Percentiles rank a stretch among this genome's conserved stretches.
Conservation (phyloP, 2,888 invertebrate species). For the Agrotis segetum region DNA sequence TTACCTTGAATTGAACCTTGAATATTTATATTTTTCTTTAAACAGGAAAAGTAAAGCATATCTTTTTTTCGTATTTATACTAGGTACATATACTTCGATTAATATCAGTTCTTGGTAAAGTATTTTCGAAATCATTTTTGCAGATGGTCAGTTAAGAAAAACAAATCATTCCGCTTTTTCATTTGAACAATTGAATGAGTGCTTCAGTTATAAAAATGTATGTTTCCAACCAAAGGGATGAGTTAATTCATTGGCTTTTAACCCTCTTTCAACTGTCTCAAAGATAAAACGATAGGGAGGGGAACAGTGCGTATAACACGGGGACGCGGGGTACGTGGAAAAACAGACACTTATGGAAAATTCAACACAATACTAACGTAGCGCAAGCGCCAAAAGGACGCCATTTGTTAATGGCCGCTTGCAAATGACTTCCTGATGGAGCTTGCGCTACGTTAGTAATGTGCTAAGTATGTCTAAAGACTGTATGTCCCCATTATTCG, state of each 20-base stretch:
- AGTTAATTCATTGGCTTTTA: not conserved
- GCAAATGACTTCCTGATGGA: no score
- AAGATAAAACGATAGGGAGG: not conserved
- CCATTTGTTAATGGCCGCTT: no score
- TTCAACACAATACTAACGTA: not conserved
- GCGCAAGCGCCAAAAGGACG: no score
- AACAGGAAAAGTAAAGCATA: not conserved
- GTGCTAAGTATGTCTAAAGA: no score
- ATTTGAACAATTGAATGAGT: conserved; percentile 29
- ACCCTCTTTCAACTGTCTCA: conserved; percentile 9
- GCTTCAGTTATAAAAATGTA: conserved; percentile 47
- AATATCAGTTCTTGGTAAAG: conserved; percentile 8
- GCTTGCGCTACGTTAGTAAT: no score
- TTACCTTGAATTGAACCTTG: no score
- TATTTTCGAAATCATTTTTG: no score
- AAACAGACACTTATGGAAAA: not conserved
- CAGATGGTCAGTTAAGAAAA: conserved; percentile 9
- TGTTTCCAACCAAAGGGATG: conserved; percentile 20
- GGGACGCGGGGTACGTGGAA: no score
- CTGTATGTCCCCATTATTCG: no score
- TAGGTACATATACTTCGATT: conserved; percentile 4
- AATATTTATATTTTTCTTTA: no score
- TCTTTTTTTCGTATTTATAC: no score
- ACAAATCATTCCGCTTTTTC: conserved; percentile 32
- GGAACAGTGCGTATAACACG: no score